A percentile compares a stretch with the other conserved stretches of the same genome.
phyloP scores from a whole-genome alignment of 2,113 vertebrate genomes.

The Psilopogon haemacephalus region DNA sequence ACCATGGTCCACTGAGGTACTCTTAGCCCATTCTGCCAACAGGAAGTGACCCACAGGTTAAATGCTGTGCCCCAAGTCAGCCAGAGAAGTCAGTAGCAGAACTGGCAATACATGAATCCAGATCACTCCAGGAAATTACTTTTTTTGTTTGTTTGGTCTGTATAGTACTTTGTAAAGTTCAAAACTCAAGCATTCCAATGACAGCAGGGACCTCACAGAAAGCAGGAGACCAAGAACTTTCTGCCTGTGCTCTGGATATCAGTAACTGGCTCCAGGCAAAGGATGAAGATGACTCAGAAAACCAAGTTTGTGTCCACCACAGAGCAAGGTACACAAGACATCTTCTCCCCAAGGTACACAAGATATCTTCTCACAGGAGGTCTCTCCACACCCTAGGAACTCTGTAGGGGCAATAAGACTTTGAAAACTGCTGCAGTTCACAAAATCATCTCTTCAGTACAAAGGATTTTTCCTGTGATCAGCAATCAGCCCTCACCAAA shows the following conservation, averaged over 20 bases:
- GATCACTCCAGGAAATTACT: neutral
- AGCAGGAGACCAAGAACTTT: neutral
- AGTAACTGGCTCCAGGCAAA: neutral
- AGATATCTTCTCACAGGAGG: neutral
- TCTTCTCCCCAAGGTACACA: neutral
- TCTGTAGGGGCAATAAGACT: neutral
- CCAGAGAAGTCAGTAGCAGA: neutral
- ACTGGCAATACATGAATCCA: neutral
- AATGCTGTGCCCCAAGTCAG: neutral
- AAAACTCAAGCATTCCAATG: neutral
- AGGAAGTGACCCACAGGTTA: neutral
- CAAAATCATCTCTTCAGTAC: neutral
- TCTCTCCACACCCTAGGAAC: neutral
- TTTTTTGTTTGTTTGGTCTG: neutral
- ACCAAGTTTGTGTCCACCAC: accelerated
- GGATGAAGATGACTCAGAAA: neutral
- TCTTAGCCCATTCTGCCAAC: neutral
- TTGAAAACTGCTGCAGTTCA: neutral
- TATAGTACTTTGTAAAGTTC: neutral
- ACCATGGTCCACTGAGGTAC: neutral
- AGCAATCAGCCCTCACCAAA: neutral
- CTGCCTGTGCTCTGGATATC: neutral
- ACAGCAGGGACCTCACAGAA: neutral
- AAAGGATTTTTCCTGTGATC: neutral
- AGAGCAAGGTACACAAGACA: neutral